Evolutionary conservation across 2,797 vertebrate species (phyloP), one percentile per base, ranked within the genome.

Genomic region (Brotula barbata): DNA sequence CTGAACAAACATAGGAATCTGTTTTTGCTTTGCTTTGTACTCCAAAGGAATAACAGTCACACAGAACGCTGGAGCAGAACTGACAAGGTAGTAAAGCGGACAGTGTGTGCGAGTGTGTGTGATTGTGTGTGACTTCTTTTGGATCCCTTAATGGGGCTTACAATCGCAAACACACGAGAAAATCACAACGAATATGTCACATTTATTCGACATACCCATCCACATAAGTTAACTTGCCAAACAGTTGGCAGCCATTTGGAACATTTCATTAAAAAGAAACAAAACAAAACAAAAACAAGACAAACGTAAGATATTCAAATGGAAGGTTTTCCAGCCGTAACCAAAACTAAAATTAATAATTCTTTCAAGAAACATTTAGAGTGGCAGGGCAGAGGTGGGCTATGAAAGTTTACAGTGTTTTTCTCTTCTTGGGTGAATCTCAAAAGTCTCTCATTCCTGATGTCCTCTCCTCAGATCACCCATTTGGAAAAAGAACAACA

Each of bases 1-100:
- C 74, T 77, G 66, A 76, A 83, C 80, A 89, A 89, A 89, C 84
- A 89, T 55, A 55, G 80, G 75, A 72, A 67, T 54, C 62, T 77
- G 80, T 81, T 82, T 77, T 78, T 87, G 81, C 85, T 89, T 76
- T 45, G 57, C 75, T 78, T 64, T 41, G 71, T 43, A 19, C 44
- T 55, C 54, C 16, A 60, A 65, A 71, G 68, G 46, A 74, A 77
- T 69, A 84, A 84, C 60, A 68, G 66, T 64, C 64, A 39, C 49
- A 67, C 62, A 71, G 68, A 58, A 49, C 51, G 49, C 69, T 60
- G 64, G 49, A 68, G 39, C 66, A 56, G 45, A 62, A 58, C 43
- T 61, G 68, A 75, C 70, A 75, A 73, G 49, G 60, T 57, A 58
- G 50, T 20, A 47, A 17, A 64, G 55, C 53, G 76, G 65, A 71